Conservation (phyloP, 2,888 invertebrate genomes). For the Chaitophorus viminalis region DNA sequence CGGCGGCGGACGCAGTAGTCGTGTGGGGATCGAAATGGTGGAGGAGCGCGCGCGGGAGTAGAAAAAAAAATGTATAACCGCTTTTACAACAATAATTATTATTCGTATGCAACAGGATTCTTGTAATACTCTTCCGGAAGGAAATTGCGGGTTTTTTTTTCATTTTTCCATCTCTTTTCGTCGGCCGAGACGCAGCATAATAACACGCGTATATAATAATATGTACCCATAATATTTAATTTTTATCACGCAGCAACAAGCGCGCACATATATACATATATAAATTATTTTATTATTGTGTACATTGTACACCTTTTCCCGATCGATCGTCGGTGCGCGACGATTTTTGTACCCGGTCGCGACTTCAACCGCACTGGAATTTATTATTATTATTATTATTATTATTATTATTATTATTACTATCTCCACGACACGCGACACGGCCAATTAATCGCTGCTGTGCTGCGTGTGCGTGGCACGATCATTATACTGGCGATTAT, state of each 20-base stretch:
- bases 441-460: slow-evolving; percentile 21
- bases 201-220: neutral
- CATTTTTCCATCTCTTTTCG: neutral
- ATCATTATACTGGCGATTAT: neutral
- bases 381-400: too few species aligned
- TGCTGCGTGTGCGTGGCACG: neutral
- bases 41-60: slow-evolving; percentile 10
- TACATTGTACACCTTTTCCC: neutral
- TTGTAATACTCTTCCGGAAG: slow-evolving; percentile 11
- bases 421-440: slow-evolving; percentile 33
- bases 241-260: neutral
- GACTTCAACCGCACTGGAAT: neutral
- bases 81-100: slow-evolving; percentile 5
- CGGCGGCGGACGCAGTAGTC: neutral
- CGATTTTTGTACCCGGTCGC: neutral
- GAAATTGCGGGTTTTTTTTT: neutral
- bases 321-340: neutral
- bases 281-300: neutral
- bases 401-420: neutral
- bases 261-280: neutral
- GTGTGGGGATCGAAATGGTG: neutral
- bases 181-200: neutral
- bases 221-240: neutral
- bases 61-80: neutral
- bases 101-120: neutral